Evolutionary conservation across 1,140 invertebrate genomes (phyloP).

Genomic region (Diprion similis): DNA sequence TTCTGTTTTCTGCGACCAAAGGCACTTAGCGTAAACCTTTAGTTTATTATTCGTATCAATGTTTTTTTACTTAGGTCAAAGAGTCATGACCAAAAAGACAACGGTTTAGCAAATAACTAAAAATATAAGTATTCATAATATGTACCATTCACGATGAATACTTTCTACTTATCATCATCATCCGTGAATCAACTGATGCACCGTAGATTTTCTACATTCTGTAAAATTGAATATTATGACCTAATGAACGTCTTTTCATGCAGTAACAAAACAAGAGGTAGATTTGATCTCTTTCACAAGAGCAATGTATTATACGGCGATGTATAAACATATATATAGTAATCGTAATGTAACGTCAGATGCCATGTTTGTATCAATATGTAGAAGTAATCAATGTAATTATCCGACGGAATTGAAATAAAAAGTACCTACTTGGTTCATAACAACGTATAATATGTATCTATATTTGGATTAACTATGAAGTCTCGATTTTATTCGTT

Average conservation of each 20-base stretch:
- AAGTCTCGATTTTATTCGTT: too few species aligned
- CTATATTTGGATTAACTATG: not conserved
- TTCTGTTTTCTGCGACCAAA: too few species aligned
- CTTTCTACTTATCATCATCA: not conserved
- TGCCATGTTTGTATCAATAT: conserved; percentile 2
- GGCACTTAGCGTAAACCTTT: too few species aligned
- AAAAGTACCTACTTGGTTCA: not conserved
- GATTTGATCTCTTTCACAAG: not conserved
- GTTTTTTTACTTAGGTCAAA: too few species aligned
- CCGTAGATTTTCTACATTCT: not conserved
- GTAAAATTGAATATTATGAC: not conserved
- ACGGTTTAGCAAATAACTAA: too few species aligned
- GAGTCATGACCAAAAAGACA: too few species aligned
- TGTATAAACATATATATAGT: not conserved
- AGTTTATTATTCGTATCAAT: too few species aligned
- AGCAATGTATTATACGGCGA: not conserved
- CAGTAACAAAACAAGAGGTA: not conserved
- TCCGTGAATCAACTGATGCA: not conserved
- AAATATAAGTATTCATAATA: not conserved
- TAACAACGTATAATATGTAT: not conserved
- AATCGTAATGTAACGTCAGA: not conserved
- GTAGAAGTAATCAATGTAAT: not conserved
- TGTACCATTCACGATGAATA: not conserved
- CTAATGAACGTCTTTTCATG: not conserved
- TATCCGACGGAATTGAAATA: not conserved